phyloP scores from a whole-genome alignment of 2,797 vertebrate species.

The Synanceia verrucosa region DNA sequence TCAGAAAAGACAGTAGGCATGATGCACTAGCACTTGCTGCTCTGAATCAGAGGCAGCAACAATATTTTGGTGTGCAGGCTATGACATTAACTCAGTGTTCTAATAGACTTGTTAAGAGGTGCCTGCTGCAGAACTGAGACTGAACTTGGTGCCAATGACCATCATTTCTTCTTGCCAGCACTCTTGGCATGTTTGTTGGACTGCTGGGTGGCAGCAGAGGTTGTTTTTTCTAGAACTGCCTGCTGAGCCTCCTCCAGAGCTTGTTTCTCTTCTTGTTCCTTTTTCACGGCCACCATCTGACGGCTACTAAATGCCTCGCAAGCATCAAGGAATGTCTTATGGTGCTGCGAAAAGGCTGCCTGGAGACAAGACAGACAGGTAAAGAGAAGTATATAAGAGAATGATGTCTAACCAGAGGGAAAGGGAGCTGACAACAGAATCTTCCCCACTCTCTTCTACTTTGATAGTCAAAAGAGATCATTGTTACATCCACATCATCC shows the following conservation, averaged over 20 bases:
- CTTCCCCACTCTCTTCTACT: not conserved
- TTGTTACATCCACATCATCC: not conserved
- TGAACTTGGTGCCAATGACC: constrained; percentile 11
- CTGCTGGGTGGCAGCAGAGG: constrained; percentile 26
- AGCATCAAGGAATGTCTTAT: constrained; percentile 66
- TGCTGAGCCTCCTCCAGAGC: constrained; percentile 63
- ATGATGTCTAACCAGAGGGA: constrained; percentile 9
- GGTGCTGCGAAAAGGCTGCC: constrained; percentile 77
- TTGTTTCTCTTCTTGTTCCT: constrained; percentile 70
- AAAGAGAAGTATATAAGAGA: constrained; percentile 6
- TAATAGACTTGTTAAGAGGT: constrained; percentile 38
- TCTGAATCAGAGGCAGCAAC: not conserved
- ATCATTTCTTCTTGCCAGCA: constrained; percentile 81
- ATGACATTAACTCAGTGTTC: constrained; percentile 14
- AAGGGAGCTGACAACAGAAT: not conserved
- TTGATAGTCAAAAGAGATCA: not conserved
- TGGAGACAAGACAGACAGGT: constrained; percentile 59
- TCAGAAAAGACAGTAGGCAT: not conserved
- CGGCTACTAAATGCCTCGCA: constrained; percentile 78
- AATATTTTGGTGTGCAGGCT: not conserved
- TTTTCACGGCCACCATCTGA: constrained; percentile 70
- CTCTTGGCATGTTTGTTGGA: constrained; percentile 67
- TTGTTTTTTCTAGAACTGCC: constrained; percentile 67
- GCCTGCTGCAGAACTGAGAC: constrained; percentile 27
- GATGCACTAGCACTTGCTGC: not conserved